Conservation (phyloP, 35 echinoderm and acorn worm genomes). For the Amphiura filiformis region DNA sequence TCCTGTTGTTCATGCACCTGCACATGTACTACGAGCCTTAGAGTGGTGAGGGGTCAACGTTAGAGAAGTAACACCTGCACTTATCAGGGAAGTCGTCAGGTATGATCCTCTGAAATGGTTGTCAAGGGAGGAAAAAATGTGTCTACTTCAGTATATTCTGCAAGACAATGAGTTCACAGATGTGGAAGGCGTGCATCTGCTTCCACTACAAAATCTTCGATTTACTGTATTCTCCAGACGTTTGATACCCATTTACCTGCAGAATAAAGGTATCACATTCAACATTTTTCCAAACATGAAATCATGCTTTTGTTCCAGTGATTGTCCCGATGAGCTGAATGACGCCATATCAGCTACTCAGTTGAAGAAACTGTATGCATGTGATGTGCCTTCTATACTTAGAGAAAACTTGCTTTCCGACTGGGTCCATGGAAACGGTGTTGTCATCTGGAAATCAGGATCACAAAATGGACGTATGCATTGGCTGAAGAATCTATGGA, state of each 20-base stretch:
- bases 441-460: neutral
- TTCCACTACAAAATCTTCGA: conserved; percentile 38
- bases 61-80: conserved; percentile 25
- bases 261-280: neutral
- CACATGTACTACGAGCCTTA: conserved; percentile 12
- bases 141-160: conserved; percentile 46
- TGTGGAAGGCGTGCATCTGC: conserved; percentile 24
- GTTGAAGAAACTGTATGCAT: neutral
- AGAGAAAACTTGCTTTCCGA: neutral
- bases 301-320: neutral
- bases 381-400: neutral
- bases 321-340: neutral
- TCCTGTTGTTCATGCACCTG: conserved; percentile 9
- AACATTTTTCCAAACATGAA: conserved; percentile 6
- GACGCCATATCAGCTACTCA: neutral
- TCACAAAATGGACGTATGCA: neutral
- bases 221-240: conserved; percentile 27
- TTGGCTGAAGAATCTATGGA: conserved; percentile 21
- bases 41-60: neutral
- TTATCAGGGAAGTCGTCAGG: conserved; percentile 17
- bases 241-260: neutral
- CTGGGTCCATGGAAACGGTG: neutral
- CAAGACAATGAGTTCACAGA: neutral
- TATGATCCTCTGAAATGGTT: conserved; percentile 17
- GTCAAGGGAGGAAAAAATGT: conserved; percentile 33